Evolutionary conservation across 2,113 vertebrate genomes (phyloP), one percentile per base, ranked within the genome.

Genomic region (Corythoichthys haematopterus): DNA sequence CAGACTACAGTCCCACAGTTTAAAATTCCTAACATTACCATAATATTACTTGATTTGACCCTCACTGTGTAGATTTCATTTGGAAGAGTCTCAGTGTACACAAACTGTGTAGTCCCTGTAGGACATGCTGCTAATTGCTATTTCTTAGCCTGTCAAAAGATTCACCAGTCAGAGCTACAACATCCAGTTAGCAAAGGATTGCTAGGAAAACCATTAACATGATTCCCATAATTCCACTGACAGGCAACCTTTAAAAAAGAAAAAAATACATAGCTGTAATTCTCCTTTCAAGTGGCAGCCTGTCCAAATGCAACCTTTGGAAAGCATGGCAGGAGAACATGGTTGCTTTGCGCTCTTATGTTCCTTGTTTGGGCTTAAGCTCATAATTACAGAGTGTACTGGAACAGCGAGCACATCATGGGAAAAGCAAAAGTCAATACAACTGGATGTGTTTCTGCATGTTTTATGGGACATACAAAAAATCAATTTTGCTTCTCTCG

Each of bases 401-500:
- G 16, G 20, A 66, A 67, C 28, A 33, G 61, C 47, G 67, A 46
- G 50, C 45, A 11, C 13, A 43, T 20, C 58, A 51, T 11, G 20
- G 36, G 20, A 40, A 40, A 16, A 59, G 5, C 15, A 14, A 14
- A 33, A 67, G 36, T 8, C 6, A 36, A 13, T n/a, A 46, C 58
- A 62, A 59, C 36, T 38, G 6, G 52, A 69, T 45, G 57, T 28
- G 40, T 61, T 72, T 57, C 9, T 61, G 68, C 45, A 58, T 20
- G 37, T 62, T 73, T 61, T 11, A 73, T 15, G 35, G 4, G 53
- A 74, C 46, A 56, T 68, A 65, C 20, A 40, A 36, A 37, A 57
- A 78, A 72, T 80, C 47, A 69, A 73, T 75, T 82, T 77, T 58
- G 71, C 73, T 78, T 82, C 66, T 51, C 35, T 69, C 14, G 56